phyloP scores from a whole-genome alignment of 2,797 vertebrate genomes.

The Etheostoma nigrum region DNA sequence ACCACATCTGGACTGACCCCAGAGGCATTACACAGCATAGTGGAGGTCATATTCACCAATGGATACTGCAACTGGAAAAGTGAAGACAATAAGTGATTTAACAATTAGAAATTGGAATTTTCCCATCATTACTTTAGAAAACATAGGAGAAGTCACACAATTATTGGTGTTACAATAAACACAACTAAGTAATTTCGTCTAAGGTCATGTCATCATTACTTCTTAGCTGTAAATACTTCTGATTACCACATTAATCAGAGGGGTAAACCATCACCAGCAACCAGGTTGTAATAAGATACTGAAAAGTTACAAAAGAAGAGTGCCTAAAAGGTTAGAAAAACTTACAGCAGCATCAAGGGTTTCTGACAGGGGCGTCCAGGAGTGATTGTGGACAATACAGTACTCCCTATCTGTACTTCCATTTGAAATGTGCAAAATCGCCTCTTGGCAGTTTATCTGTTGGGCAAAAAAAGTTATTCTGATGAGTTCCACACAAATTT shows the following conservation, averaged over 20 bases:
- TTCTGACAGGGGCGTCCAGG: slow-evolving; percentile 85
- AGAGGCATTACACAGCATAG: slow-evolving; percentile 84
- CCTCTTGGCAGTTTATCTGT: slow-evolving; percentile 89
- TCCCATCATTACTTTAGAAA: background rate
- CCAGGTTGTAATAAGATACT: background rate
- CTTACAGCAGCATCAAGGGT: slow-evolving; percentile 89
- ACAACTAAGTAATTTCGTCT: background rate
- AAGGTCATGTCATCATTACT: background rate
- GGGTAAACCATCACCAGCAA: background rate
- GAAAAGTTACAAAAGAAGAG: background rate
- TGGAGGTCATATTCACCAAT: slow-evolving; percentile 87
- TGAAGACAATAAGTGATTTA: background rate
- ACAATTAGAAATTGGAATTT: background rate
- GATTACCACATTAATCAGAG: background rate
- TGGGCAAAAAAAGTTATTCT: slow-evolving; percentile 28
- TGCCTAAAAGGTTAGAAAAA: slow-evolving; percentile 14
- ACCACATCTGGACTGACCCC: slow-evolving; percentile 74
- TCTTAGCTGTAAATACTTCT: background rate
- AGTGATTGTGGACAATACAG: slow-evolving; percentile 89
- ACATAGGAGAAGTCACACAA: background rate
- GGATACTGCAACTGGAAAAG: slow-evolving; percentile 77
- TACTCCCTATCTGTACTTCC: slow-evolving; percentile 82
- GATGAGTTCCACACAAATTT: background rate
- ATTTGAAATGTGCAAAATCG: slow-evolving; percentile 86
- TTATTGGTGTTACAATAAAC: background rate